Percentiles rank a stretch among this genome's conserved stretches.
Conservation (phyloP, 2,888 invertebrate genomes). For the Catocala nupta region DNA sequence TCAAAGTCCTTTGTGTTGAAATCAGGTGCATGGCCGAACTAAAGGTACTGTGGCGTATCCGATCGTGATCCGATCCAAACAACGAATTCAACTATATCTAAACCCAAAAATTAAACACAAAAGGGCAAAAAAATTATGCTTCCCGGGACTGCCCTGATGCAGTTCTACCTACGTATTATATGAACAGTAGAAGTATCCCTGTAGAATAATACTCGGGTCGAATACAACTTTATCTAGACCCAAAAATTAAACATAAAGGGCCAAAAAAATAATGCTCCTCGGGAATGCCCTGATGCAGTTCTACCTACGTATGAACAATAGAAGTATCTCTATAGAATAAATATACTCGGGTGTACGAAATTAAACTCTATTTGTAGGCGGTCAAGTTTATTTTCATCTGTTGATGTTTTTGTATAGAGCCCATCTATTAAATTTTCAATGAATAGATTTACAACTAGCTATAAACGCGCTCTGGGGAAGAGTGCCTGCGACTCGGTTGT, state of each 20-base stretch:
- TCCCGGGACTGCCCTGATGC: constrained; percentile 67
- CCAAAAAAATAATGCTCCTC: constrained; percentile 61
- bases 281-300: constrained; percentile 66
- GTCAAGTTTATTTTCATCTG: constrained; percentile 35
- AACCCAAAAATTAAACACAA: constrained; percentile 58
- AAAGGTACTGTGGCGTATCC: constrained; percentile 39
- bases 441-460: constrained; percentile 65
- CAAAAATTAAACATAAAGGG: constrained; percentile 60
- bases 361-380: constrained; percentile 35
- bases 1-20: constrained; percentile 48
- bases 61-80: constrained; percentile 58
- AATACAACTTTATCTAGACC: constrained; percentile 40
- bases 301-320: constrained; percentile 44
- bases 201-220: not conserved
- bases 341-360: constrained; percentile 2
- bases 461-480: constrained; percentile 62
- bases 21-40: constrained; percentile 55
- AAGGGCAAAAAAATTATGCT: constrained; percentile 61
- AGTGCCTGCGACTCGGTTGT: constrained; percentile 53
- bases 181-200: constrained; percentile 30
- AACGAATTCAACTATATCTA: constrained; percentile 38
- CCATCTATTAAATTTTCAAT: constrained; percentile 58
- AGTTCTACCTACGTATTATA: constrained; percentile 45
- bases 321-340: constrained; percentile 11
- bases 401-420: constrained; percentile 30